Percentiles rank a stretch among this genome's conserved stretches.
These are phyloP conservation scores for Diploscapter pachys DNA, from an alignment of 1,140 invertebrate genomes.

Conservation along the genomic window DNA sequence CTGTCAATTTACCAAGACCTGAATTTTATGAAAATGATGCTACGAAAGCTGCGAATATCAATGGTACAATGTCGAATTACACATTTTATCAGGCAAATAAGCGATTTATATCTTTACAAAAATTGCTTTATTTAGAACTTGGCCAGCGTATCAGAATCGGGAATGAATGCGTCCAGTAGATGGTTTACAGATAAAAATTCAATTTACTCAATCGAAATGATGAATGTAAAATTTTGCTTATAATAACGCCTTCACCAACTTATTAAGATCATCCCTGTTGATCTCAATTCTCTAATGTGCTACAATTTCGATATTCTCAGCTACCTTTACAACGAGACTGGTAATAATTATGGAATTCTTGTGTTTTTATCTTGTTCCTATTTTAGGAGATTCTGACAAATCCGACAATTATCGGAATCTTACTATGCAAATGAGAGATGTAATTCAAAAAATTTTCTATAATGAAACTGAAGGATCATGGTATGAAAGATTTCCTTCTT, in stretches of 20 bases:
- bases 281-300: slow-evolving; percentile 61
- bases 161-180: slow-evolving; percentile 61
- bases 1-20: slow-evolving; percentile 66
- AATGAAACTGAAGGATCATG: slow-evolving; percentile 78
- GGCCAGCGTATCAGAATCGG: slow-evolving; percentile 60
- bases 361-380: slow-evolving; percentile 11
- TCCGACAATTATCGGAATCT: slow-evolving; percentile 68
- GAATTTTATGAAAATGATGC: slow-evolving; percentile 45
- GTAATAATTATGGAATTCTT: slow-evolving; percentile 23
- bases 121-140: slow-evolving; percentile 68
- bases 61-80: slow-evolving; percentile 14
- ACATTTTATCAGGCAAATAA: slow-evolving; percentile 4
- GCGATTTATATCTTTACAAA: too few relatives aligned
- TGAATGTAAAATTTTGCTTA: neutral
- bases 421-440: slow-evolving; percentile 66
- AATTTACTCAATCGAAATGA: neutral
- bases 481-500: too few relatives aligned
- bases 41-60: slow-evolving; percentile 2
- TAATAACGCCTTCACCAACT: neutral
- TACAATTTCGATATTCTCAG: slow-evolving; percentile 59
- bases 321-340: slow-evolving; percentile 54
- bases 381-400: slow-evolving; percentile 59
- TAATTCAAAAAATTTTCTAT: slow-evolving; percentile 69
- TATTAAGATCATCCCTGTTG: slow-evolving; percentile 60
- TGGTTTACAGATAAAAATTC: slow-evolving; percentile 57